phyloP scores from a whole-genome alignment of 2,113 vertebrate genomes.

The Baryphthengus martii region DNA sequence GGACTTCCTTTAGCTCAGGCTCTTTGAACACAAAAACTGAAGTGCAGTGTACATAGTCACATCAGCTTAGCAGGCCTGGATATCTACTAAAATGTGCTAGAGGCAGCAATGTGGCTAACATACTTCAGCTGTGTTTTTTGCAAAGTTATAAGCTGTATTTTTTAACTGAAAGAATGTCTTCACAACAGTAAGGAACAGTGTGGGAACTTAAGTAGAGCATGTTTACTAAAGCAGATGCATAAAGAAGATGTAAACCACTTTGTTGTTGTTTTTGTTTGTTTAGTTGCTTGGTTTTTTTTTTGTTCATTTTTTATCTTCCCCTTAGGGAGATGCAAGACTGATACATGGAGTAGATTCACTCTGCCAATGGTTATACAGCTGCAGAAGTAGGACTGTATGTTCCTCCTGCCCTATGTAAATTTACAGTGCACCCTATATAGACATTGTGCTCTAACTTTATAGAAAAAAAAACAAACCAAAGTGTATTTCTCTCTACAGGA shows the following conservation, averaged over 20 bases:
- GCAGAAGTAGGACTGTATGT: neutral
- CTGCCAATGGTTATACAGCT: neutral
- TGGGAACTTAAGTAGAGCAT: neutral
- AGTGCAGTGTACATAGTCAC: neutral
- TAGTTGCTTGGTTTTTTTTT: too few species aligned
- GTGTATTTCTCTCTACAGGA: neutral
- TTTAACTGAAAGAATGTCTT: neutral
- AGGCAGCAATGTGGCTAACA: neutral
- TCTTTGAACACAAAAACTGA: too few species aligned
- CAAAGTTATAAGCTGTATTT: neutral
- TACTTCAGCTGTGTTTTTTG: neutral
- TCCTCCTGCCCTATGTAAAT: neutral
- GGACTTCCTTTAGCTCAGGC: neutral
- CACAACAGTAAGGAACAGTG: neutral
- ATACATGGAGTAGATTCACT: neutral
- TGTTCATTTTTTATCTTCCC: neutral
- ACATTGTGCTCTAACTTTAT: neutral
- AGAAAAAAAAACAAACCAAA: rapidly evolving
- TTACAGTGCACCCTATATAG: neutral
- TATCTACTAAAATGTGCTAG: neutral
- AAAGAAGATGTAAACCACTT: neutral
- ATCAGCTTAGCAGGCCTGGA: neutral
- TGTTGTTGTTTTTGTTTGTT: too few species aligned
- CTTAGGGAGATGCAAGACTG: neutral
- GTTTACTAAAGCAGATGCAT: neutral